Evolutionary conservation across 2,797 vertebrate species (phyloP).

Genomic region (Tragelaphus eurycerus): DNA sequence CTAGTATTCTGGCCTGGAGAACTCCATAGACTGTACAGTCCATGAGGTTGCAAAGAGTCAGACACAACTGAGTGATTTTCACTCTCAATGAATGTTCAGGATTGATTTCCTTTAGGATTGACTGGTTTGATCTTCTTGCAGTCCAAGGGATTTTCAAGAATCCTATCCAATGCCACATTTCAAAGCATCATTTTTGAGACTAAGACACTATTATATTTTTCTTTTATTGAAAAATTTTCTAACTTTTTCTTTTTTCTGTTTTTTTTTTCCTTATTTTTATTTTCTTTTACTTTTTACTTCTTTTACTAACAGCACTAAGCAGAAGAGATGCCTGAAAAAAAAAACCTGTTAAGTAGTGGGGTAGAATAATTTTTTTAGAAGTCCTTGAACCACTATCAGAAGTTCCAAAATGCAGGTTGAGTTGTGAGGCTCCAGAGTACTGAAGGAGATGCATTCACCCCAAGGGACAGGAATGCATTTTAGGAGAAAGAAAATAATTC

Average conservation of each 20-base stretch:
- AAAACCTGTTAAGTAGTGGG: background rate
- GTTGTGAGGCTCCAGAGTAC: background rate
- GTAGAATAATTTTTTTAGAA: background rate
- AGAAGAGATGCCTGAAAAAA: background rate
- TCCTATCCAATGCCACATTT: background rate
- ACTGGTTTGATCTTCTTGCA: background rate
- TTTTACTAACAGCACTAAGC: background rate
- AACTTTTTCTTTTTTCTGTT: background rate
- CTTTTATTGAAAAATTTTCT: background rate
- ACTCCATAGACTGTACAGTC: background rate
- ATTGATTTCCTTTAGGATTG: background rate
- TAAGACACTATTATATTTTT: background rate
- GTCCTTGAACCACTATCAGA: background rate
- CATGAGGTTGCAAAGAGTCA: background rate
- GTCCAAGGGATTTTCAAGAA: background rate
- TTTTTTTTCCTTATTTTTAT: background rate
- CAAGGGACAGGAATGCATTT: background rate
- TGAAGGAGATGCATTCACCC: background rate
- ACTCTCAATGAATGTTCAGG: background rate
- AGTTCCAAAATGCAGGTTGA: background rate
- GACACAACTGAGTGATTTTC: background rate
- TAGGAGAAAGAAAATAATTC: background rate
- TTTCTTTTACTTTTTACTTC: background rate
- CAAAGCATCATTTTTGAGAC: background rate
- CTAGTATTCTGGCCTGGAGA: background rate